A percentile compares a stretch with the other conserved stretches of the same genome.
Evolutionary conservation across 1,140 invertebrate genomes (phyloP).

Genomic region (Harlomillsia oculata): DNA sequence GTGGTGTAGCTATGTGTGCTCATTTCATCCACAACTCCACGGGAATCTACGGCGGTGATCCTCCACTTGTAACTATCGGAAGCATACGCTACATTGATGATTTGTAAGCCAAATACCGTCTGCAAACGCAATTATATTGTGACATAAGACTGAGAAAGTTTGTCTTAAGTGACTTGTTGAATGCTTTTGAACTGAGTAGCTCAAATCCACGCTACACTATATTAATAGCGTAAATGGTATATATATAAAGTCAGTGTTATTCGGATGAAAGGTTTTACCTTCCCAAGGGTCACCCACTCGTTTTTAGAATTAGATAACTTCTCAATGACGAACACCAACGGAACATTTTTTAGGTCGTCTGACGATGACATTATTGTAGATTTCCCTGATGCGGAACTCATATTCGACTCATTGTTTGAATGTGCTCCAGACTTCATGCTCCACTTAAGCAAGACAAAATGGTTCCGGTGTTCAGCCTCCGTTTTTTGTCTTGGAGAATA

Average conservation of each 20-base stretch:
- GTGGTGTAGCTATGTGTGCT: slow-evolving; percentile 3
- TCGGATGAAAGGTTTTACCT: not conserved
- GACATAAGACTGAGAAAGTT: not conserved
- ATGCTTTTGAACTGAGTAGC: not conserved
- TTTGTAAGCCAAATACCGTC: slow-evolving; percentile 8
- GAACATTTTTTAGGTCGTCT: not conserved
- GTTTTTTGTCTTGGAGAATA: too few species aligned
- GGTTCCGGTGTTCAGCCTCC: too few species aligned
- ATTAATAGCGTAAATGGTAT: not conserved
- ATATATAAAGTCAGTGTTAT: not conserved
- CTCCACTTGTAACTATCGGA: slow-evolving; percentile 12
- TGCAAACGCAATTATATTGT: not conserved
- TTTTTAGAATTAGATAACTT: not conserved
- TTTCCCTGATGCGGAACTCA: not conserved
- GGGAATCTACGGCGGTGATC: slow-evolving; percentile 12
- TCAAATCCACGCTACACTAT: not conserved
- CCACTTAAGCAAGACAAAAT: slow-evolving; percentile 16
- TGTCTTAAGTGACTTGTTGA: not conserved
- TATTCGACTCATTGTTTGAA: not conserved
- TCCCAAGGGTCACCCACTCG: slow-evolving; percentile 11
- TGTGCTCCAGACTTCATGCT: slow-evolving; percentile 1
- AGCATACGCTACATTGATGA: slow-evolving; percentile 5
- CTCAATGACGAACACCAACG: slow-evolving; percentile 16
- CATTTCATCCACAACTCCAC: slow-evolving; percentile 2
- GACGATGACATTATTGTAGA: not conserved